Percentiles rank a stretch among this genome's conserved stretches.
Conservation (phyloP, 2,888 invertebrate species). For the Tortricodes alternella region DNA sequence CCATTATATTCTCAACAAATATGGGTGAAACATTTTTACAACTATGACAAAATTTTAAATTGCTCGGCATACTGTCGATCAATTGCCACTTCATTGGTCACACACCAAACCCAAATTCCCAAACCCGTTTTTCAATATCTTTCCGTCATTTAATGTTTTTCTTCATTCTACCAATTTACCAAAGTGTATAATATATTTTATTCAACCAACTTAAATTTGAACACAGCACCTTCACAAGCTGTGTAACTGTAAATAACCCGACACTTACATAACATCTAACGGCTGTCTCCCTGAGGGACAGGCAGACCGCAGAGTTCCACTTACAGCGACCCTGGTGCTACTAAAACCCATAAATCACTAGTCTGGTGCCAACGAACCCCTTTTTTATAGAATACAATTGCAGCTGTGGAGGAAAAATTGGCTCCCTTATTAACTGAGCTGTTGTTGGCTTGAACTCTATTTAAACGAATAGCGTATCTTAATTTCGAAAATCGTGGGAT, state of each 20-base stretch:
- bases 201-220: background rate
- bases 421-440: conserved; percentile 9
- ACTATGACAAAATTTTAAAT: too few species aligned
- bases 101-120: too few species aligned
- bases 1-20: too few species aligned
- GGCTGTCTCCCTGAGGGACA: conserved; percentile 14
- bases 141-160: too few species aligned
- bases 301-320: conserved; percentile 22
- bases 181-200: too few species aligned
- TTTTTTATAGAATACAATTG: conserved; percentile 28
- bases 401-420: conserved; percentile 23
- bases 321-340: conserved; percentile 12
- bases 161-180: too few species aligned
- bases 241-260: conserved; percentile 20
- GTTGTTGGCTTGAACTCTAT: background rate
- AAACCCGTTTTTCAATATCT: too few species aligned
- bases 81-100: too few species aligned
- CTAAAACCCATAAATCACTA: conserved; percentile 17
- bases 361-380: conserved; percentile 15
- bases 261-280: conserved; percentile 7
- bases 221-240: background rate
- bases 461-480: background rate
- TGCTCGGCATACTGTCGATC: too few species aligned
- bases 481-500: too few species aligned
- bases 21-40: too few species aligned